Evolutionary conservation across 2,113 vertebrate species (phyloP).

Genomic region (Columbina picui): DNA sequence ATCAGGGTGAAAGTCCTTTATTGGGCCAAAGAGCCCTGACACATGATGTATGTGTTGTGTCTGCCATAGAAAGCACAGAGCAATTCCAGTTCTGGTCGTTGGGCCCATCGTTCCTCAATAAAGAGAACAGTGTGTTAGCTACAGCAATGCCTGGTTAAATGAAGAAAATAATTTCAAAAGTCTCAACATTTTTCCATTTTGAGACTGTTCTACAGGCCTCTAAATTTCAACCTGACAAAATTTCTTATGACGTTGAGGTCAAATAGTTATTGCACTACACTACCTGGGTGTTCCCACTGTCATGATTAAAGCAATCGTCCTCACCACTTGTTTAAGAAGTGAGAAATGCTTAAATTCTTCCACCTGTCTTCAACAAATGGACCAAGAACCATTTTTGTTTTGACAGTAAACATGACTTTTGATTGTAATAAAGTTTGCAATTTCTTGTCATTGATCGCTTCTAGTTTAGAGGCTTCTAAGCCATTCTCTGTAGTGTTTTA

Average conservation of each 20-base stretch:
- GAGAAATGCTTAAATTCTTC: neutral
- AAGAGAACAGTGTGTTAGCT: neutral
- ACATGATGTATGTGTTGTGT: neutral
- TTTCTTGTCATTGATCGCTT: neutral
- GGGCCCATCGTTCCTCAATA: neutral
- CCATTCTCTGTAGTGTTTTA: neutral
- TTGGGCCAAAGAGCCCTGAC: neutral
- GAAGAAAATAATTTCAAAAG: neutral
- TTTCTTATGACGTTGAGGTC: neutral
- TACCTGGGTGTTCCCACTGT: neutral
- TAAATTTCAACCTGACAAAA: neutral
- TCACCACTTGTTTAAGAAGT: neutral
- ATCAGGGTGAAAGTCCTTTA: slow-evolving; percentile 2
- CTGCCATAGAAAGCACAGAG: neutral
- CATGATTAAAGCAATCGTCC: neutral
- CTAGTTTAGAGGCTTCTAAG: neutral
- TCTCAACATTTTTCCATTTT: neutral
- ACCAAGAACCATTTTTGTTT: neutral
- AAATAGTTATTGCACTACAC: neutral
- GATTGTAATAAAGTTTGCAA: neutral
- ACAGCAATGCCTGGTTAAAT: neutral
- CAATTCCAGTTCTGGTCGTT: neutral
- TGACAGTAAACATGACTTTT: neutral
- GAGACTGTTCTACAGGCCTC: neutral
- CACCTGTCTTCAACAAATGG: neutral